Percentiles rank a stretch among this genome's conserved stretches.
Conservation (phyloP, 2,113 vertebrate species). For the Labeo catla region DNA sequence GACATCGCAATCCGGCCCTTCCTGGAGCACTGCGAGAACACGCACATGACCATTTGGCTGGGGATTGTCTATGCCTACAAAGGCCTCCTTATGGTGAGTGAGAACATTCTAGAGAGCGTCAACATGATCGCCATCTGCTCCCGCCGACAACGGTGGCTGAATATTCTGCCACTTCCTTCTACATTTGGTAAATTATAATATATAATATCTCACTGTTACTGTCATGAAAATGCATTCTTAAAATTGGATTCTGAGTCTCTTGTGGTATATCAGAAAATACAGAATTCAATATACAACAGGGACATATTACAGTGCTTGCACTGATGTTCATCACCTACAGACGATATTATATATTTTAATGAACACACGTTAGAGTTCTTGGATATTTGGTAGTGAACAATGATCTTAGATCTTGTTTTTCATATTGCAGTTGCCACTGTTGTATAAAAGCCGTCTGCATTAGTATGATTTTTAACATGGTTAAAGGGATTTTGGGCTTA, state of each 20-base stretch:
- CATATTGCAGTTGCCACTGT: background rate
- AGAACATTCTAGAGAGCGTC: slow-evolving; percentile 34
- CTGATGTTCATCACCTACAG: background rate
- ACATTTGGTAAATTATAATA: background rate
- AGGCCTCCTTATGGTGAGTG: slow-evolving; percentile 97
- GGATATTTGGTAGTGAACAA: background rate
- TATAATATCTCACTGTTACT: background rate
- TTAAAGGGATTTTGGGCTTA: too few relatives aligned
- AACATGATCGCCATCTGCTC: slow-evolving; percentile 42
- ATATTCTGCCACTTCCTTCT: background rate
- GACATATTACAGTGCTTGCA: too few relatives aligned
- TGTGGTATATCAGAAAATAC: background rate
- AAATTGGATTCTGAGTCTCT: background rate
- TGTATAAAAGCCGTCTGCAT: background rate
- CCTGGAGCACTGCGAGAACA: slow-evolving; percentile 98
- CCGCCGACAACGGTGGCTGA: background rate
- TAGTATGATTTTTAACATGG: too few relatives aligned
- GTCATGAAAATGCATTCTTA: background rate
- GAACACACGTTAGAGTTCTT: background rate
- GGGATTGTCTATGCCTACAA: slow-evolving; percentile 99
- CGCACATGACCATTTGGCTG: slow-evolving; percentile 99
- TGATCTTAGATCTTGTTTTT: background rate
- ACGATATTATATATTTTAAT: background rate
- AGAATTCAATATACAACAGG: background rate
- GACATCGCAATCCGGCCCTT: slow-evolving; percentile 97